Base-by-base conservation (phyloP, 2,888 invertebrate genomes). In the Drosophila paracracens region DNA sequence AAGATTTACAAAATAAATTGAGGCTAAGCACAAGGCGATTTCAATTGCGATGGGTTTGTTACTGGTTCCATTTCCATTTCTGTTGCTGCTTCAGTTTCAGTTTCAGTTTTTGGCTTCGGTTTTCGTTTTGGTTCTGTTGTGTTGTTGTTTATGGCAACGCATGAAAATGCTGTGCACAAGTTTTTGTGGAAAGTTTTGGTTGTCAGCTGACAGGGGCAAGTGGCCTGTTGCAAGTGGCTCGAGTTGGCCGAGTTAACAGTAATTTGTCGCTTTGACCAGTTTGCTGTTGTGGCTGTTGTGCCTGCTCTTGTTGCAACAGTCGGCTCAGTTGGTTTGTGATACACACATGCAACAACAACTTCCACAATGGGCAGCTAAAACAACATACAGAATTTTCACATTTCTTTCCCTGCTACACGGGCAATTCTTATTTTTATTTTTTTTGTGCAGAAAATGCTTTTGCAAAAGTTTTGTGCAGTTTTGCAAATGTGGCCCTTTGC, bases 191-290 rank as follows among this genome's bases (percentile, higher is more conserved):
- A 70, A 75, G 52, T 66, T 71, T 58, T 38, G 29, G 71, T 64
- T 46, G 56, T 38, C 43, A 54, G 36, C 40, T 52, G 59, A 35
- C 38, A 18, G 29, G 6, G 16, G 63, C 46, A 50, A 40, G 33
- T 40, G 58, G 67, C 38, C 58, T 29, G 70, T 56, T 60, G 13
- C 48, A 29, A 25, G 53, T 56, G 51, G 52, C 54, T 51, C 72
- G 57, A 81, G 63, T 78, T 83, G 51, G 51, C 6, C 27, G n/a
- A 43, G 25, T 74, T 76, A 83, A 87, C 87, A 87, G 82, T 84
- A 83, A 89, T 87, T 85, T 85, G 89, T 87, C 89, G 87, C 83
- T 84, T 84, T 88, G 87, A 86, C 87, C 83, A 76, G 81, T 61
- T 40, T 36, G 40, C 29, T 40, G 51, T 16, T 43, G 51, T 43